These are phyloP conservation scores for Noctua fimbriata DNA, from an alignment of 2,888 invertebrate species.

Conservation along the genomic window DNA sequence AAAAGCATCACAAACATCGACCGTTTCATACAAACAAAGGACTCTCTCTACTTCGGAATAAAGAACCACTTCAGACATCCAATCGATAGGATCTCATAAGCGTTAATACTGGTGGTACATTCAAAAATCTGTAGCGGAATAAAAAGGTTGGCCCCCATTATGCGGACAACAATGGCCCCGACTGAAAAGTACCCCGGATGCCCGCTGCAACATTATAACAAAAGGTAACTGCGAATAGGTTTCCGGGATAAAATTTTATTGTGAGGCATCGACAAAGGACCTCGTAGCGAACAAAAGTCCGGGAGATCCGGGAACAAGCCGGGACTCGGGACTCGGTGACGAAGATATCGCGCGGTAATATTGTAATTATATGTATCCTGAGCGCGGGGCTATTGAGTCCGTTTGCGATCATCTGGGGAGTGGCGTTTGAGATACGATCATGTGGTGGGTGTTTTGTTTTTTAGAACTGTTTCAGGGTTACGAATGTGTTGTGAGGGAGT, in stretches of 20 bases:
- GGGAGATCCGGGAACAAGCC: constrained; percentile 72
- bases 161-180: constrained; percentile 82
- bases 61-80: constrained; percentile 63
- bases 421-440: constrained; percentile 18
- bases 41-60: constrained; percentile 46
- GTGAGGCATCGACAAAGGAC: constrained; percentile 86
- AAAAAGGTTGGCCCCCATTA: constrained; percentile 87
- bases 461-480: background rate
- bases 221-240: constrained; percentile 89
- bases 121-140: constrained; percentile 85
- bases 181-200: constrained; percentile 85
- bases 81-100: constrained; percentile 68
- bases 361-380: constrained; percentile 66
- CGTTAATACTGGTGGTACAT: constrained; percentile 72
- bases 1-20: constrained; percentile 28
- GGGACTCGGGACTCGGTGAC: constrained; percentile 69
- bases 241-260: constrained; percentile 89
- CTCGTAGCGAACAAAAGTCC: constrained; percentile 68
- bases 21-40: constrained; percentile 51
- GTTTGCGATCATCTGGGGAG: constrained; percentile 32
- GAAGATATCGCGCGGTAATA: constrained; percentile 69
- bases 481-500: background rate
- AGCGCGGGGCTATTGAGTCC: constrained; percentile 38
- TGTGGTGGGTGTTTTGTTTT: background rate
- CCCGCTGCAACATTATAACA: constrained; percentile 89